Conservation (phyloP, 2,888 invertebrate species). For the Podotricha telesiphe region DNA sequence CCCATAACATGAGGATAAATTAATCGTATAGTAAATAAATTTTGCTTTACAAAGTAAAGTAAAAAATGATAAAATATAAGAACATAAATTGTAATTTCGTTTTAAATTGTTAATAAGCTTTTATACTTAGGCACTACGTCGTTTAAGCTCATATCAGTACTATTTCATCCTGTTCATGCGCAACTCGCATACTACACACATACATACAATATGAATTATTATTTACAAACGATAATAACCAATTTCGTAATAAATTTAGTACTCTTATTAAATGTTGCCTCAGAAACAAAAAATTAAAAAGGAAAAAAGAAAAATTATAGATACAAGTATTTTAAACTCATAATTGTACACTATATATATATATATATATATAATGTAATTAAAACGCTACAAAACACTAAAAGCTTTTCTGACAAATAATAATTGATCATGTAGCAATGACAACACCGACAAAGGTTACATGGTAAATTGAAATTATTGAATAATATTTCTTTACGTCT, state of each 20-base stretch:
- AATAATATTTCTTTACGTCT: slow-evolving; percentile 33
- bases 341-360: neutral
- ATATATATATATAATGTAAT: too few species aligned
- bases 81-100: slow-evolving; percentile 51
- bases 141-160: slow-evolving; percentile 87
- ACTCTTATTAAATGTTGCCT: slow-evolving; percentile 31
- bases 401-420: slow-evolving; percentile 17
- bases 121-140: slow-evolving; percentile 86
- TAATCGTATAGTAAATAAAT: neutral
- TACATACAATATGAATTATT: slow-evolving; percentile 73
- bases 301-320: too few species aligned
- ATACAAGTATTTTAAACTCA: neutral
- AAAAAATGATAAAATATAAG: neutral
- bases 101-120: slow-evolving; percentile 71
- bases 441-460: slow-evolving; percentile 30
- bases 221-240: slow-evolving; percentile 61
- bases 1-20: slow-evolving; percentile 31
- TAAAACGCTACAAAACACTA: too few species aligned
- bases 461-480: slow-evolving; percentile 29
- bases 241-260: slow-evolving; percentile 42
- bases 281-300: too few species aligned
- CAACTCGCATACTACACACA: slow-evolving; percentile 75
- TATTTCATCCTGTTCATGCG: slow-evolving; percentile 79
- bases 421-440: slow-evolving; percentile 30
- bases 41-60: neutral